Evolutionary conservation across 2,888 invertebrate genomes (phyloP).

Genomic region (Yponomeuta plumbellus): DNA sequence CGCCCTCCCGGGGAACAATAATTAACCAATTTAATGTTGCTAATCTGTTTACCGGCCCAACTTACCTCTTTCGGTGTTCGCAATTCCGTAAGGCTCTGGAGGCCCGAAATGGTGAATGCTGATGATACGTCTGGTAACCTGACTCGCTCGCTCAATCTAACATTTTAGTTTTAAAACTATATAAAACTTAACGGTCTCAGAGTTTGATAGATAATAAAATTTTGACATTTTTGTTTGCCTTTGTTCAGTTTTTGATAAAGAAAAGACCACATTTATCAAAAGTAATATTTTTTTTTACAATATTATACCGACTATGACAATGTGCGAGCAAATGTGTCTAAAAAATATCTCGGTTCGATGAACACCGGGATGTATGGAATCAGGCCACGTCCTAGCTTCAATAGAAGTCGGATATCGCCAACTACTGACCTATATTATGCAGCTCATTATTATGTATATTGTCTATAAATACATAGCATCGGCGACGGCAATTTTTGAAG

Average conservation of each 20-base stretch:
- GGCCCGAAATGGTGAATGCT: too few species aligned
- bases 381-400: conserved; percentile 39
- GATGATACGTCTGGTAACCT: too few species aligned
- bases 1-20: not conserved
- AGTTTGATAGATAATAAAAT: not conserved
- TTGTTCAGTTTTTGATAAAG: not conserved
- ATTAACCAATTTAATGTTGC: not conserved
- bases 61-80: not conserved
- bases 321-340: too few species aligned
- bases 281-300: too few species aligned
- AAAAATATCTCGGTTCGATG: conserved; percentile 10
- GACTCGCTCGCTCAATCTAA: too few species aligned
- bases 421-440: conserved; percentile 13
- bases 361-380: conserved; percentile 23
- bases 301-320: too few species aligned
- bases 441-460: conserved; percentile 11
- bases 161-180: too few species aligned
- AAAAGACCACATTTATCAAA: too few species aligned
- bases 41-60: not conserved
- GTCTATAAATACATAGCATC: not conserved
- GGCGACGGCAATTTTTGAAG: not conserved
- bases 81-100: not conserved
- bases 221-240: not conserved
- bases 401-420: conserved; percentile 6
- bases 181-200: too few species aligned